Percentiles rank a stretch among this genome's conserved stretches.
Conservation (phyloP, 1,140 invertebrate species). For the Brachionus plicatilis region DNA sequence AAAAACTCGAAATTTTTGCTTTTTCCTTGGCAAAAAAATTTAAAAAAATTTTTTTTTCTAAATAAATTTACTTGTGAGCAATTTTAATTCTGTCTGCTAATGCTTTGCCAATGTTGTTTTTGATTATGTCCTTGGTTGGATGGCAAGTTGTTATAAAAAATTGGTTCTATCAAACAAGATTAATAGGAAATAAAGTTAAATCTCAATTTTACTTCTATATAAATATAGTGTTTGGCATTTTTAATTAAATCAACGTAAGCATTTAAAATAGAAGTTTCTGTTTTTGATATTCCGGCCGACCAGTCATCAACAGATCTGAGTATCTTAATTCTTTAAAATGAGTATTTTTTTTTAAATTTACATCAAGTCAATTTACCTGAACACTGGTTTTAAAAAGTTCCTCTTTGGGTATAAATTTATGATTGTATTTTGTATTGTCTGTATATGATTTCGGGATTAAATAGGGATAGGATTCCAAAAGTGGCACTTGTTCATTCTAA, state of each 20-base stretch:
- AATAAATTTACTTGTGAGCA: conserved; percentile 29
- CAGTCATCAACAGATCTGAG: conserved; percentile 80
- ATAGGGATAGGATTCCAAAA: conserved; percentile 37
- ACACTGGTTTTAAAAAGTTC: not conserved
- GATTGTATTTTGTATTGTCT: not conserved
- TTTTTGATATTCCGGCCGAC: conserved; percentile 77
- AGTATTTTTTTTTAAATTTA: not conserved
- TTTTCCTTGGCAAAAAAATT: conserved; percentile 46
- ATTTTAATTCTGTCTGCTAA: conserved; percentile 7
- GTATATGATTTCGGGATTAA: conserved; percentile 69
- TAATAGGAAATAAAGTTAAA: no score
- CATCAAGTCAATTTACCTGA: not conserved
- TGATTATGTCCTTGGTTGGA: not conserved
- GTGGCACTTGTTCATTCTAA: conserved; percentile 27
- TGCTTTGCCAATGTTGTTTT: conserved; percentile 32
- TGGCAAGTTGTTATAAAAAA: conserved; percentile 73
- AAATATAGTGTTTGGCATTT: conserved; percentile 83
- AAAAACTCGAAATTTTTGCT: conserved; percentile 75
- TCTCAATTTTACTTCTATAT: conserved; percentile 66
- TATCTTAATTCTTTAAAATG: conserved; percentile 60
- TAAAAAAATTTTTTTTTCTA: not conserved
- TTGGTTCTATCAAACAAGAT: conserved; percentile 65
- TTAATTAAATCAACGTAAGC: conserved; percentile 87
- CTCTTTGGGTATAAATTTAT: not conserved
- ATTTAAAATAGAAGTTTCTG: conserved; percentile 84